phyloP scores from a whole-genome alignment of 2,797 vertebrate genomes.

The Peromyscus attwateri region DNA sequence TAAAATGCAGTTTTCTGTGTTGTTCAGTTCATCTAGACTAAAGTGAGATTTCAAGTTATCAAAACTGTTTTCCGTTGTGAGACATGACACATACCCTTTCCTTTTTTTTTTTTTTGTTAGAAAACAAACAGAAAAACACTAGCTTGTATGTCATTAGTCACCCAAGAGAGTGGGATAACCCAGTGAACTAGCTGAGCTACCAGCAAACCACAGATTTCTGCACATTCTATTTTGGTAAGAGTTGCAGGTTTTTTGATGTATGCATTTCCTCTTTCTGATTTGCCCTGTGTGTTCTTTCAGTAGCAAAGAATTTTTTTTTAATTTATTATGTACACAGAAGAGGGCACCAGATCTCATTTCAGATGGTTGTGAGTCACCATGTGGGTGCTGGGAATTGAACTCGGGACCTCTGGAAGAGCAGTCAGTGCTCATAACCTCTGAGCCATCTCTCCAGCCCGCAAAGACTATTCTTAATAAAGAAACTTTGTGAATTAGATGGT shows the following conservation, averaged over 20 bases:
- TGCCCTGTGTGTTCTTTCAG: not conserved
- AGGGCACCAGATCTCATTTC: no score
- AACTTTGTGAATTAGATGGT: not conserved
- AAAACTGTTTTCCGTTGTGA: slow-evolving; percentile 11
- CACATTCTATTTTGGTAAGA: not conserved
- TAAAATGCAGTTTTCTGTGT: not conserved
- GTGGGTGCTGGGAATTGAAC: no score
- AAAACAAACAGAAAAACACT: no score
- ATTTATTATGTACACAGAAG: no score
- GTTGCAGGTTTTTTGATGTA: not conserved
- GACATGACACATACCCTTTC: not conserved
- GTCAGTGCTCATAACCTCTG: no score
- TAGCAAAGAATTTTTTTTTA: not conserved
- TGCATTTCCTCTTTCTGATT: not conserved
- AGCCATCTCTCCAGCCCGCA: not conserved
- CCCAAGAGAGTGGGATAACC: not conserved
- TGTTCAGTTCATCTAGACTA: not conserved
- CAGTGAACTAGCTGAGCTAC: not conserved
- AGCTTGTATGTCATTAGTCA: not conserved
- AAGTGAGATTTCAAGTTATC: not conserved
- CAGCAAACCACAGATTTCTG: not conserved
- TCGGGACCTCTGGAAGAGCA: no score
- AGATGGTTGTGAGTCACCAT: no score
- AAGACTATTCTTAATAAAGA: not conserved
- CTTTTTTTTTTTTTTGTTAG: not conserved